Base-by-base conservation (phyloP, 2,888 invertebrate genomes). In the Aphidoletes aphidimyza region DNA sequence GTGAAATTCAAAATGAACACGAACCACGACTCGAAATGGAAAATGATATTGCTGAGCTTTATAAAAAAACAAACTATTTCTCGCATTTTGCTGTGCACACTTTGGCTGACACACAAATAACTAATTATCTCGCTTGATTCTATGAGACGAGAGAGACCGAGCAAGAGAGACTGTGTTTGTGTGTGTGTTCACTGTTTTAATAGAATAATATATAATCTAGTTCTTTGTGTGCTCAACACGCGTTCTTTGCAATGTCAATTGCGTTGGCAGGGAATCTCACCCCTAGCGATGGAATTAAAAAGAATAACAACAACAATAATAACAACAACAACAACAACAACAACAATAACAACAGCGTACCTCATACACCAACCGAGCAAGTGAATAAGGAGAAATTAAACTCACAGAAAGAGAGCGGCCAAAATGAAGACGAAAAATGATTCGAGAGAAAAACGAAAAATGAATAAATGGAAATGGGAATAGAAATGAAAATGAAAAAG, bases 21-120 rank as follows among this genome's bases (percentile, higher is more conserved):
- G 26, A n/a, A 54, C 14, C 1, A 26, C n/a, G 22, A 22, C 22
- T 54, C 26, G 26, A 14, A 54, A 54, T 54, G 54, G 26, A 22
- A n/a, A 54, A 54, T 54, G 47, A 47, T 54, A 54, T n/a, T 54
- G 54, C 22, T 54, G 54, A 54, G 54, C 54, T 26, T 54, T 54
- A 54, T 22, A 11, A 54, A 54, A 54, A 54, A 14, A 9, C 6
- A 9, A 47, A 54, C 54, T 54, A 54, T 26, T n/a, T 54, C 22
- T 54, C 54, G 26, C 54, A 54, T 54, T 54, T 54, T 2, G 22
- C 22, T 47, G n/a, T 54, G 26, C 54, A 54, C 22, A 54, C 54
- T 26, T 54, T 54, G 11, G 54, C 54, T 11, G 54, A 54, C 22
- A 54, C 54, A 54, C 54, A 54, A 54, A 54, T 54, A 54, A 54